Evolutionary conservation across 2,797 vertebrate species (phyloP).

Genomic region (Tenualosa thibaudeaui): DNA sequence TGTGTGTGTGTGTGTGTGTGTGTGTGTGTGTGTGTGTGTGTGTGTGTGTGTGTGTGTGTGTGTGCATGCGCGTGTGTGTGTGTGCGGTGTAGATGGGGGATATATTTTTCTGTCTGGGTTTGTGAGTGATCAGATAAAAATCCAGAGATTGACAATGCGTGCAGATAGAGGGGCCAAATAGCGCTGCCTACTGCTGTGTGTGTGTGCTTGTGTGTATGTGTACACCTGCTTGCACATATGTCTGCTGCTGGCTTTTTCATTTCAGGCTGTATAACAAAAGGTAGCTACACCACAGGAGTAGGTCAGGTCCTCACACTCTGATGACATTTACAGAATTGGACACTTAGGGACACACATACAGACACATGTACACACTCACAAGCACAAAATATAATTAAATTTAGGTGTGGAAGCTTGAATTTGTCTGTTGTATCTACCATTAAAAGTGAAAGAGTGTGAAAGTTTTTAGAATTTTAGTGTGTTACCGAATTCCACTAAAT

Average conservation of each 20-base stretch:
- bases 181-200: neutral
- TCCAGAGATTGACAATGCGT: too few relatives aligned
- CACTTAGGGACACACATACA: neutral
- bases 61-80: neutral
- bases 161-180: too few relatives aligned
- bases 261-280: constrained; percentile 36
- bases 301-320: constrained; percentile 35
- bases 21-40: constrained; percentile 4
- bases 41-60: neutral
- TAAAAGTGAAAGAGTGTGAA: neutral
- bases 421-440: too few relatives aligned
- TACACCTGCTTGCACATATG: constrained; percentile 39
- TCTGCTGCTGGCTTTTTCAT: constrained; percentile 52
- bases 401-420: neutral
- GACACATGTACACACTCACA: neutral
- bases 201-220: neutral
- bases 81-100: neutral
- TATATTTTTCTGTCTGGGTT: neutral
- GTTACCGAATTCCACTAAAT: constrained; percentile 17
- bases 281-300: constrained; percentile 31
- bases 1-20: constrained; percentile 2
- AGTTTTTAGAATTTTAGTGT: neutral
- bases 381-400: neutral
- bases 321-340: constrained; percentile 43
- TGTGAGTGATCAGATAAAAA: too few relatives aligned